Evolutionary conservation across 2,888 invertebrate genomes (phyloP).

Genomic region (Cylloceria caligata): DNA sequence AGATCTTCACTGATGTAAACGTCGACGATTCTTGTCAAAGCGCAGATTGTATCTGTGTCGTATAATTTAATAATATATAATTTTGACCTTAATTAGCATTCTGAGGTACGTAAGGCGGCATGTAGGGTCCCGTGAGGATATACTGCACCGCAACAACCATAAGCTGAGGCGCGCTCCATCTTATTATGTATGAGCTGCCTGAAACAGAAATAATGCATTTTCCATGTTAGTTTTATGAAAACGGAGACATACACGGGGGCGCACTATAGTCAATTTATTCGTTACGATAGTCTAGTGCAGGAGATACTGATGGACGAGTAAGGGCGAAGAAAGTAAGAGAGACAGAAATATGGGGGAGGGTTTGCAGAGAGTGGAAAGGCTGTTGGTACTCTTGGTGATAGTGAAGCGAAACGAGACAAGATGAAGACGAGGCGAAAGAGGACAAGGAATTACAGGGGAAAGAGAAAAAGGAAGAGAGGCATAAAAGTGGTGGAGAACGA

Average conservation of each 20-base stretch:
- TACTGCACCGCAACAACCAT: conserved; percentile 83
- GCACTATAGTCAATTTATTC: conserved; percentile 23
- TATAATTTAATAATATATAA: conserved; percentile 17
- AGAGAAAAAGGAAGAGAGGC: not conserved
- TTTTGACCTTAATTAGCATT: conserved; percentile 75
- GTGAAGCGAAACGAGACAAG: conserved; percentile 50
- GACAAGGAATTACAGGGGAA: conserved; percentile 25
- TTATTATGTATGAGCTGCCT: conserved; percentile 83
- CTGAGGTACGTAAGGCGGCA: conserved; percentile 82
- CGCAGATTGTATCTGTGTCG: conserved; percentile 27
- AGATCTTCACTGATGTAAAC: conserved; percentile 19
- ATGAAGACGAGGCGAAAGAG: conserved; percentile 39
- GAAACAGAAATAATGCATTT: conserved; percentile 80
- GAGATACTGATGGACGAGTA: conserved; percentile 35
- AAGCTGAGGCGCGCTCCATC: conserved; percentile 83
- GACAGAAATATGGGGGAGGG: not conserved
- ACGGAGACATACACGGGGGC: conserved; percentile 14
- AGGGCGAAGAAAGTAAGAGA: not conserved
- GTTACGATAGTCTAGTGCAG: not conserved
- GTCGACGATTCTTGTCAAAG: conserved; percentile 46
- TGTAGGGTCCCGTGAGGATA: conserved; percentile 83
- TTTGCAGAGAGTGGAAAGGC: conserved; percentile 8
- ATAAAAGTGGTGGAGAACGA: conserved; percentile 2
- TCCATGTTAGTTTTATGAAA: conserved; percentile 70
- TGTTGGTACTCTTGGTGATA: conserved; percentile 27